Conservation (phyloP, 2,113 vertebrate species). For the Brachyistius frenatus region DNA sequence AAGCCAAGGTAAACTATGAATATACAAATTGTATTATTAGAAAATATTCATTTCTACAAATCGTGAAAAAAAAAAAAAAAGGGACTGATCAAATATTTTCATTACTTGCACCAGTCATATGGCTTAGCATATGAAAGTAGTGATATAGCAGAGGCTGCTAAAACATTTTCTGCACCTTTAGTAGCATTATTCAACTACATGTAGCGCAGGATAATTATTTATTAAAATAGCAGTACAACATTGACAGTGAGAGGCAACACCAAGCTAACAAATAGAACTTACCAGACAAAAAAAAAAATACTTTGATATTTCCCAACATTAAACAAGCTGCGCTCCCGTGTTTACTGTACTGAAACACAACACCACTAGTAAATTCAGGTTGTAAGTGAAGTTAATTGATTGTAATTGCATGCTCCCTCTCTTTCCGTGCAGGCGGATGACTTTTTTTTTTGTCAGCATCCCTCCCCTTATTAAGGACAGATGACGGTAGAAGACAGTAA, state of each 20-base stretch:
- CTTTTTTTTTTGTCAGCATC: slow-evolving; percentile 54
- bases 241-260: background rate
- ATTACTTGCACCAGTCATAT: no score
- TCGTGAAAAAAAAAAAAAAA: no score
- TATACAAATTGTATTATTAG: no score
- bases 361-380: slow-evolving; percentile 25
- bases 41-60: no score
- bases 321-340: slow-evolving; percentile 2
- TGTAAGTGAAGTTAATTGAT: slow-evolving; percentile 43
- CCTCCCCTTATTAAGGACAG: slow-evolving; percentile 67
- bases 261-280: background rate
- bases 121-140: no score
- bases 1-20: no score
- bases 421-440: slow-evolving; percentile 33
- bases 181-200: background rate
- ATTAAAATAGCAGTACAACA: background rate
- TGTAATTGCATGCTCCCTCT: slow-evolving; percentile 45
- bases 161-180: background rate
- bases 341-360: slow-evolving; percentile 32
- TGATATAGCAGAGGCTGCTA: background rate
- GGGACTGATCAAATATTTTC: no score
- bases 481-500: slow-evolving; percentile 68
- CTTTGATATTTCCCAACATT: slow-evolving; percentile 6
- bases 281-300: background rate
- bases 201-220: background rate